Conservation (phyloP, 2,888 invertebrate genomes). For the Ceratothoa steindachneri region DNA sequence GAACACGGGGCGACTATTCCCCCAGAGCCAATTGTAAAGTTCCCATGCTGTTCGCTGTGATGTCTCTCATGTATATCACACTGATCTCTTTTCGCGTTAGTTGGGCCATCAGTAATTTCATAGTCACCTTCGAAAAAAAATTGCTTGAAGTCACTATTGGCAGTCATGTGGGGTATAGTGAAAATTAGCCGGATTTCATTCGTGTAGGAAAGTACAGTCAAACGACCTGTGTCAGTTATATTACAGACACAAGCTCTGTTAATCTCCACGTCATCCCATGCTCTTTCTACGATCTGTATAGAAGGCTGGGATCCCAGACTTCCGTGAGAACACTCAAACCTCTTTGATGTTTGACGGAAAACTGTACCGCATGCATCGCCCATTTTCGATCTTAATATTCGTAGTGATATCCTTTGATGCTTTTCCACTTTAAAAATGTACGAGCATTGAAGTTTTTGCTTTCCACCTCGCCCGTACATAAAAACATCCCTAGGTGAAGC, state of each 20-base stretch:
- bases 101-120: constrained; percentile 51
- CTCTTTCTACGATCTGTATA: constrained; percentile 16
- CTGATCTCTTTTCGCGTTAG: neutral
- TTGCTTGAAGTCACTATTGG: constrained; percentile 72
- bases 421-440: constrained; percentile 69
- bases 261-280: constrained; percentile 12
- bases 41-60: constrained; percentile 27
- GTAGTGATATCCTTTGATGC: constrained; percentile 66
- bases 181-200: constrained; percentile 69
- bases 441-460: constrained; percentile 69
- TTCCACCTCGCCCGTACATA: constrained; percentile 75
- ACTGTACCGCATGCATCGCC: constrained; percentile 18
- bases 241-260: constrained; percentile 18
- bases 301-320: constrained; percentile 13
- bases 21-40: constrained; percentile 33
- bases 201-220: constrained; percentile 65
- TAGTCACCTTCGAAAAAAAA: constrained; percentile 66
- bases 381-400: constrained; percentile 20
- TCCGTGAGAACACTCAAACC: constrained; percentile 21
- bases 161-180: constrained; percentile 70
- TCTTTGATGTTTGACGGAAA: constrained; percentile 12
- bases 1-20: constrained; percentile 23
- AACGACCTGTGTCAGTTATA: constrained; percentile 50
- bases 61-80: constrained; percentile 20
- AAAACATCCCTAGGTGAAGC: constrained; percentile 74